Evolutionary conservation across 2,888 invertebrate species (phyloP).

Genomic region (Tinea trinotella): DNA sequence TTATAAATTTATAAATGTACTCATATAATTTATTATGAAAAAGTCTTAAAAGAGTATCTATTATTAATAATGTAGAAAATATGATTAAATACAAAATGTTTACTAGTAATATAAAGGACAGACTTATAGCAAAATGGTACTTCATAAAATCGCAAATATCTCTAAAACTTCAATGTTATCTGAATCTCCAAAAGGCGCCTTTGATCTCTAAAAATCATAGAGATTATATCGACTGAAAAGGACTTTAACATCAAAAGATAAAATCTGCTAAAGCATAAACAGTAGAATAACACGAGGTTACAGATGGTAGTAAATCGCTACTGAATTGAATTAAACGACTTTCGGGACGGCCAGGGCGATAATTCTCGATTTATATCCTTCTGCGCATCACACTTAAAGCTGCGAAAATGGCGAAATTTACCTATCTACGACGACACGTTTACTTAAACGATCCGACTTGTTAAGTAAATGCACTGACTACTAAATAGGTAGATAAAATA

Average conservation of each 20-base stretch:
- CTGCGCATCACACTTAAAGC: conserved; percentile 23
- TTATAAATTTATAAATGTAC: too few relatives aligned
- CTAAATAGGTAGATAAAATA: too few relatives aligned
- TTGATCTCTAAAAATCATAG: conserved; percentile 10
- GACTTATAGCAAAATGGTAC: neutral
- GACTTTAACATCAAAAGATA: conserved; percentile 8
- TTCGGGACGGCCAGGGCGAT: conserved; percentile 46
- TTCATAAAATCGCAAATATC: neutral
- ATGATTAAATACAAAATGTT: neutral
- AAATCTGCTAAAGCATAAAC: neutral
- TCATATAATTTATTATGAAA: too few relatives aligned
- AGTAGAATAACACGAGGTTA: conserved; percentile 23
- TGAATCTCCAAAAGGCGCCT: conserved; percentile 8
- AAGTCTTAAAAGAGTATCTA: too few relatives aligned
- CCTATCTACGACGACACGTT: too few relatives aligned
- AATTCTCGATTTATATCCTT: conserved; percentile 52
- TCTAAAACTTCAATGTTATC: conserved; percentile 2
- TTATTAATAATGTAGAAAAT: too few relatives aligned
- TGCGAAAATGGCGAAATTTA: too few relatives aligned
- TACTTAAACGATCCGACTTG: too few relatives aligned
- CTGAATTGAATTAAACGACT: conserved; percentile 60
- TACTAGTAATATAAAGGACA: neutral
- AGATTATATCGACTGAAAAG: conserved; percentile 9
- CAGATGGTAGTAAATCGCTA: conserved; percentile 39
- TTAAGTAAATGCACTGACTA: too few relatives aligned